phyloP scores from a whole-genome alignment of 1,140 invertebrate species.

The Eueides isabella region DNA sequence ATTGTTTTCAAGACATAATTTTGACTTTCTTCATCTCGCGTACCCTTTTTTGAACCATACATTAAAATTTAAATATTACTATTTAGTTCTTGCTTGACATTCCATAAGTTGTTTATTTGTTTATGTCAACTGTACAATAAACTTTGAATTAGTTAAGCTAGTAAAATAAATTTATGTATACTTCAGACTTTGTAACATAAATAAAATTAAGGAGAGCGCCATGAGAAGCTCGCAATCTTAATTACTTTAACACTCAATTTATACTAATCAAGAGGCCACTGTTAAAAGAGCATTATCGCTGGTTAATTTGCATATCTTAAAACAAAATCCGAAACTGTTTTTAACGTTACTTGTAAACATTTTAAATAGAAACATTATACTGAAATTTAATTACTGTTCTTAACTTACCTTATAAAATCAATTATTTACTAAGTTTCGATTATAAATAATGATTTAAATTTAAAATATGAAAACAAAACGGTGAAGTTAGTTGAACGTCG shows the following conservation, averaged over 20 bases:
- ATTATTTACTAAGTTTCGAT: no score
- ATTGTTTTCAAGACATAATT: no score
- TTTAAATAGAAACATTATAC: not conserved
- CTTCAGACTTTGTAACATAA: not conserved
- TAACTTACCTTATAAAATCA: not conserved
- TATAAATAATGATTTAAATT: no score
- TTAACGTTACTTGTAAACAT: not conserved
- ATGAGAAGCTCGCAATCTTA: not conserved
- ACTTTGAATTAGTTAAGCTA: no score
- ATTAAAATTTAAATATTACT: no score
- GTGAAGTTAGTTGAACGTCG: no score
- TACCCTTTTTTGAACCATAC: no score
- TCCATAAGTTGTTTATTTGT: no score
- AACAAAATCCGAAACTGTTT: slow-evolving; percentile 8
- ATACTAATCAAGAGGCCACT: slow-evolving; percentile 7
- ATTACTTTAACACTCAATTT: slow-evolving; percentile 6
- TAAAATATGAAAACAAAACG: no score
- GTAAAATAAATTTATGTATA: not conserved
- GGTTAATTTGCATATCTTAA: slow-evolving; percentile 14
- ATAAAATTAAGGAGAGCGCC: not conserved
- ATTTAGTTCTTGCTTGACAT: no score
- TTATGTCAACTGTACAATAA: no score
- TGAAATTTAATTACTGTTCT: not conserved
- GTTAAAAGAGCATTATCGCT: not conserved
- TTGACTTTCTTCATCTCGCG: no score